A percentile compares a stretch with the other conserved stretches of the same genome.
Evolutionary conservation across 2,113 vertebrate genomes (phyloP).

Genomic region (Oplegnathus fasciatus): DNA sequence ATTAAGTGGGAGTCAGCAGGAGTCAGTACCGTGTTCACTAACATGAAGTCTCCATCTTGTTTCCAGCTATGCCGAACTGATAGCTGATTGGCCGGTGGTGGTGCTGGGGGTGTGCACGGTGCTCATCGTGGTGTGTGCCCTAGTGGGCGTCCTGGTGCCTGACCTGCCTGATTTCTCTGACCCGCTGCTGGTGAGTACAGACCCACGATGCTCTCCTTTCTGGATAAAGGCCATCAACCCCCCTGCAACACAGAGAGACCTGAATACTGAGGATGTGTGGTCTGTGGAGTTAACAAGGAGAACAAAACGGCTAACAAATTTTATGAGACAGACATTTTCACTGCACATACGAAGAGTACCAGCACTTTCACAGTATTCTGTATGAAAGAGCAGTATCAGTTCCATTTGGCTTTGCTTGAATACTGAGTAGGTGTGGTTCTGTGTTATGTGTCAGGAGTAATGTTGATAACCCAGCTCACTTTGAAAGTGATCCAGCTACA

Average conservation of each 20-base stretch:
- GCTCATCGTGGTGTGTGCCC: slow-evolving; percentile 94
- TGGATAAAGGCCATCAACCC: not conserved
- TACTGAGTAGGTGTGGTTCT: not conserved
- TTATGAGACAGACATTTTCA: slow-evolving; percentile 1
- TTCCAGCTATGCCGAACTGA: slow-evolving; percentile 93
- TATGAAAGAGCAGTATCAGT: not conserved
- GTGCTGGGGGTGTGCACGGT: slow-evolving; percentile 96
- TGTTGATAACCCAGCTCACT: not conserved
- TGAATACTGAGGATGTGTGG: not conserved
- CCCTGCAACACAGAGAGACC: not conserved
- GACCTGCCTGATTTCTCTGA: slow-evolving; percentile 98
- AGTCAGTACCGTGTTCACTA: not conserved
- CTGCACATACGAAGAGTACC: not conserved
- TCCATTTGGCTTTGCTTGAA: not conserved
- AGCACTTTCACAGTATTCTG: not conserved
- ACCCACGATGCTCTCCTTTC: not conserved
- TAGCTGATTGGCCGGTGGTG: slow-evolving; percentile 98
- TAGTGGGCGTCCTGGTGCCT: slow-evolving; percentile 94
- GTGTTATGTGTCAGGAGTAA: not conserved
- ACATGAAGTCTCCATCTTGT: slow-evolving; percentile 7
- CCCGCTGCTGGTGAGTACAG: slow-evolving; percentile 91
- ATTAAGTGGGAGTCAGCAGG: too few species aligned
- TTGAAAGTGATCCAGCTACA: not conserved
- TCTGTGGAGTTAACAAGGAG: not conserved
- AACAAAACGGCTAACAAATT: not conserved